These are phyloP conservation scores for Drosophila paranaensis DNA, from an alignment of 2,888 invertebrate genomes.

Conservation along the genomic window DNA sequence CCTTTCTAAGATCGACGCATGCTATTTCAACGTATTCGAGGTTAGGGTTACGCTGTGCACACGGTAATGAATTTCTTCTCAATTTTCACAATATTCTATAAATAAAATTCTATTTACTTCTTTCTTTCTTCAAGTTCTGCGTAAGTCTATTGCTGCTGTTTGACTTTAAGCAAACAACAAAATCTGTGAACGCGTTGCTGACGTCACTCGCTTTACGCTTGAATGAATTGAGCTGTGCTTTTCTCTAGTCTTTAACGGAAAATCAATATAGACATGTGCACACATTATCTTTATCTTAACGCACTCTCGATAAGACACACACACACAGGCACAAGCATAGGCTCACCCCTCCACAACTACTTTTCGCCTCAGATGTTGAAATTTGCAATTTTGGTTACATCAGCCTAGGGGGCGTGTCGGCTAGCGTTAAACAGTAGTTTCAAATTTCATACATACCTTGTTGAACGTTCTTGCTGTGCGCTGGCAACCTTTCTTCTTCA, in stretches of 20 bases:
- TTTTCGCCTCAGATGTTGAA: conserved; percentile 1
- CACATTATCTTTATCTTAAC: conserved; percentile 33
- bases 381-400: conserved; percentile 50
- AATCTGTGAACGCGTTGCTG: conserved; percentile 26
- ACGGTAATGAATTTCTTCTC: conserved; percentile 1
- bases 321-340: not conserved
- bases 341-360: not conserved
- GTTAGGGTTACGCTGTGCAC: conserved; percentile 24
- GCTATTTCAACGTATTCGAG: conserved; percentile 21
- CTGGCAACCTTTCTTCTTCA: conserved; percentile 63
- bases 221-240: conserved; percentile 20
- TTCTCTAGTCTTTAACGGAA: conserved; percentile 20
- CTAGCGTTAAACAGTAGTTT: not conserved
- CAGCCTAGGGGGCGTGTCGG: conserved; percentile 36
- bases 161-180: not conserved
- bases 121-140: not conserved
- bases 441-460: conserved; percentile 51
- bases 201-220: conserved; percentile 41
- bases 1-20: not conserved
- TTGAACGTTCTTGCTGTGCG: conserved; percentile 23
- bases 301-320: conserved; percentile 43
- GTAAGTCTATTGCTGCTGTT: not conserved
- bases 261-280: conserved; percentile 52
- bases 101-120: not conserved
- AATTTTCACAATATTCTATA: conserved; percentile 1